These are phyloP conservation scores for Bombus impatiens DNA, from an alignment of 1,140 invertebrate species.

Conservation along the genomic window DNA sequence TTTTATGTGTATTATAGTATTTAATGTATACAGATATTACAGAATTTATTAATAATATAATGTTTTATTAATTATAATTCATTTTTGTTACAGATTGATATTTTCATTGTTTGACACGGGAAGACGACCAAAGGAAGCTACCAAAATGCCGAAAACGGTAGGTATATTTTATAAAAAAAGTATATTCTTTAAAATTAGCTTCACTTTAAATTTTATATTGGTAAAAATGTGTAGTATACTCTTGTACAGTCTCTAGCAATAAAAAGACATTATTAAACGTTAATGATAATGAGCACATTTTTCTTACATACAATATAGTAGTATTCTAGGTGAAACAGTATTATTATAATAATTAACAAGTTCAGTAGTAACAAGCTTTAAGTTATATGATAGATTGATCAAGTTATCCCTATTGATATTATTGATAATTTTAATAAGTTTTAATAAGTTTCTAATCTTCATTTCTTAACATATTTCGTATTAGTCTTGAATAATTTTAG, in stretches of 20 bases:
- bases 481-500: too few relatives aligned
- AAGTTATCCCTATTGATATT: too few relatives aligned
- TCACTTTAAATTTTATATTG: too few relatives aligned
- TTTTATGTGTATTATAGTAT: not conserved
- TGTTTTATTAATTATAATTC: slow-evolving; percentile 35
- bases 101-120: slow-evolving; percentile 30
- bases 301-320: not conserved
- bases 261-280: not conserved
- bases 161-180: slow-evolving; percentile 40
- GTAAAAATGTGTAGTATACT: not conserved
- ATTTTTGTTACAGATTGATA: slow-evolving; percentile 74
- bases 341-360: too few relatives aligned
- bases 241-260: not conserved
- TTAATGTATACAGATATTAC: not conserved
- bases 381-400: too few relatives aligned
- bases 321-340: too few relatives aligned
- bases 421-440: too few relatives aligned
- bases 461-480: too few relatives aligned
- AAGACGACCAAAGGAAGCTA: slow-evolving; percentile 59
- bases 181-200: not conserved
- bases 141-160: slow-evolving; percentile 80
- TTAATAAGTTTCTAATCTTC: too few relatives aligned
- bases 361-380: too few relatives aligned
- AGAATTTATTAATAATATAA: not conserved
- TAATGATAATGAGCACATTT: not conserved